Evolutionary conservation across 2,113 vertebrate species (phyloP), one percentile per base, ranked within the genome.

Genomic region (Smithornis capensis): DNA sequence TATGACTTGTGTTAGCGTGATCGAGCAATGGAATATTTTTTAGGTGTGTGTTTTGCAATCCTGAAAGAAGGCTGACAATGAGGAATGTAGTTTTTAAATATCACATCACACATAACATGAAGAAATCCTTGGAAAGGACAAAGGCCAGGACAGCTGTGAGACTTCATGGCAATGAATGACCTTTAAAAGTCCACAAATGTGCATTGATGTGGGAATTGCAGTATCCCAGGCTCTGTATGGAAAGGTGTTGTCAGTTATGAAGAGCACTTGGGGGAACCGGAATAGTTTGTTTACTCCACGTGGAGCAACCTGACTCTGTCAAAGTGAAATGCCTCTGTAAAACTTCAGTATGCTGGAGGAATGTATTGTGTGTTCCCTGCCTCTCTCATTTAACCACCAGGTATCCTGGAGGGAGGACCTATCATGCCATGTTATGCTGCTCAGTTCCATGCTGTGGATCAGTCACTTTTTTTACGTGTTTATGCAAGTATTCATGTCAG

Each of bases 1-100:
- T 92, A 47, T 79, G 93, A 90, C 87, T 92, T 83, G 71, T 94
- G 95, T 97, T 97, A 94, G 90, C 69, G 75, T 97, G 94, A 97
- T 93, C 84, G 59, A 94, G 93, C 95, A 95, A 92, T 93, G 87
- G 84, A 70, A 79, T 82, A 93, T 91, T 84, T 92, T 87, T 96
- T 71, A 90, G 87, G 40, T 59, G 74, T 49, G 59, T 74, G 57
- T 96, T 96, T 96, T 92, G 94, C 96, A 97, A 97, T 93, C 80
- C 88, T 83, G 59, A 81, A 40, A 52, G 82, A 74, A 65, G 83
- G 69, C 90, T 96, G 95, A 65, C 88, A 94, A 64, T 60, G 29
- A 82, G 84, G 83, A 95, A 77, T 14, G 45, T 25, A 35, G 78
- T 92, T 95, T 82, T 83, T 86, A 73, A 97, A 59, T 81, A 82